A percentile compares a stretch with the other conserved stretches of the same genome.
Conservation (phyloP, 2,113 vertebrate genomes). For the Sorex fumeus region DNA sequence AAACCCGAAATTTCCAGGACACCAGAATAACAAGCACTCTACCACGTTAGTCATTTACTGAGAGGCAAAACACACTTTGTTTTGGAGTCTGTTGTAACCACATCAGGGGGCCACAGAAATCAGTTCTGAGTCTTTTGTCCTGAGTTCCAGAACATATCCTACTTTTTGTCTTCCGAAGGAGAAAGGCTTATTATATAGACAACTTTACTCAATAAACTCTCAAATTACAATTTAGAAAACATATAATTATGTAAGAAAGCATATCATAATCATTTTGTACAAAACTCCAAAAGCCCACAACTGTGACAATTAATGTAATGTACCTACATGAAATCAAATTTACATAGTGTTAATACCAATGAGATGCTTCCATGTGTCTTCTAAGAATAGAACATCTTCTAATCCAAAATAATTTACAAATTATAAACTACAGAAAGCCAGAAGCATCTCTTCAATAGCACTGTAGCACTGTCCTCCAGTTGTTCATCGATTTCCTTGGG, state of each 20-base stretch:
- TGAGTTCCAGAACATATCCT: neutral
- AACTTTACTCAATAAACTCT: conserved; percentile 64
- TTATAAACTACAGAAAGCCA: neutral
- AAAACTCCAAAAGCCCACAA: conserved; percentile 53
- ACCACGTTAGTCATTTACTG: conserved; percentile 13
- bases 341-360: conserved; percentile 25
- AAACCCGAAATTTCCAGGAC: conserved; percentile 35
- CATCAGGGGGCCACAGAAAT: conserved; percentile 42
- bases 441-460: conserved; percentile 11
- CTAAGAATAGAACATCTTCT: conserved; percentile 9
- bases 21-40: neutral
- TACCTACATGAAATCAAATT: conserved; percentile 45
- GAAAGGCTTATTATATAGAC: conserved; percentile 60
- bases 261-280: conserved; percentile 79
- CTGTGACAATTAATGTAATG: conserved; percentile 47
- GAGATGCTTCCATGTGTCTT: neutral
- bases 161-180: conserved; percentile 47
- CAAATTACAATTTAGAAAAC: conserved; percentile 75
- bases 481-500: no score
- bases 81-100: conserved; percentile 38
- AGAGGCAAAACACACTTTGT: conserved; percentile 21
- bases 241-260: conserved; percentile 71
- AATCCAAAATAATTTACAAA: conserved; percentile 27
- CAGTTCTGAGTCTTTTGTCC: conserved; percentile 31
- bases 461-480: no score